phyloP scores from a whole-genome alignment of 1,140 invertebrate species.

The Mycetomoellerius zeteki region DNA sequence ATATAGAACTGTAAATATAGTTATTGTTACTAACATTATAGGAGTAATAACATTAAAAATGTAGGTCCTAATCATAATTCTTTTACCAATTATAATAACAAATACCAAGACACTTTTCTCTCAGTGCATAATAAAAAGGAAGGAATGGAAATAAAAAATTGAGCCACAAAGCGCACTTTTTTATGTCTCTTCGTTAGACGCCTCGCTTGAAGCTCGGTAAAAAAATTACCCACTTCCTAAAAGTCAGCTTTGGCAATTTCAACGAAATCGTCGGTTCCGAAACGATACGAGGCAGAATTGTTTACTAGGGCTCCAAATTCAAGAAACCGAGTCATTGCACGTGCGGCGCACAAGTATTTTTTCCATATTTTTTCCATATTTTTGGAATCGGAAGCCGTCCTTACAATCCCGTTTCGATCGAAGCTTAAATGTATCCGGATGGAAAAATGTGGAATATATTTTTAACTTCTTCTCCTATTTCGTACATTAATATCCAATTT shows the following conservation, averaged over 20 bases:
- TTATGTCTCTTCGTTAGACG: not conserved
- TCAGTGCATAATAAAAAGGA: not conserved
- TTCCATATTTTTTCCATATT: not conserved
- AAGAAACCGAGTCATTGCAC: not conserved
- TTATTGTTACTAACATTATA: too few relatives aligned
- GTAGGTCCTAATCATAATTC: too few relatives aligned
- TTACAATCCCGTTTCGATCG: not conserved
- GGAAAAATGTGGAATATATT: not conserved
- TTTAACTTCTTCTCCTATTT: not conserved
- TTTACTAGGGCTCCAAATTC: conserved; percentile 4
- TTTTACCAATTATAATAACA: too few relatives aligned
- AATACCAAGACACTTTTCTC: too few relatives aligned
- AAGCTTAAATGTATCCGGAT: not conserved
- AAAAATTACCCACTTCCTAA: not conserved
- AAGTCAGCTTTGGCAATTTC: not conserved
- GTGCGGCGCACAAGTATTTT: not conserved
- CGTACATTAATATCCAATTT: not conserved
- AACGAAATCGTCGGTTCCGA: not conserved
- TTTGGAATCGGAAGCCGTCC: too few relatives aligned
- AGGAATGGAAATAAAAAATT: not conserved
- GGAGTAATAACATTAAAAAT: too few relatives aligned
- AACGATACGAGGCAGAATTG: not conserved
- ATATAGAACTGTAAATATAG: too few relatives aligned
- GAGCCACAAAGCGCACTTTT: not conserved
- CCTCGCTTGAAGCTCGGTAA: not conserved